Evolutionary conservation across 2,797 vertebrate genomes (phyloP).

Genomic region (Gallinago stenura): DNA sequence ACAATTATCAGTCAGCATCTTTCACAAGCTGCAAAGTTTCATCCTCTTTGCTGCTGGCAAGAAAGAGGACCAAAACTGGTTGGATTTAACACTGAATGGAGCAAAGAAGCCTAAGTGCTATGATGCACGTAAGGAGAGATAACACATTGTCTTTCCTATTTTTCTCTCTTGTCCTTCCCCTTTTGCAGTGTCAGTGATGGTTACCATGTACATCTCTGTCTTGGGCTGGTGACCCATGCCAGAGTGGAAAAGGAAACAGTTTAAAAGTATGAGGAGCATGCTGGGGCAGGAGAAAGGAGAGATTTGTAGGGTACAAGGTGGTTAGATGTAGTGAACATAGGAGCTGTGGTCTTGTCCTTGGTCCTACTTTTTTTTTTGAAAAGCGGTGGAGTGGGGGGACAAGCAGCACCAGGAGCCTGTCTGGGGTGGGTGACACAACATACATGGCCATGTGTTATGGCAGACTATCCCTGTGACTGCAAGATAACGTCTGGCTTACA

Average conservation of each 20-base stretch:
- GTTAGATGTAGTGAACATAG: not conserved
- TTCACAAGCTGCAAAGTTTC: not conserved
- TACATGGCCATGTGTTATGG: fast-evolving
- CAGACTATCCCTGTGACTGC: not conserved
- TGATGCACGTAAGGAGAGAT: not conserved
- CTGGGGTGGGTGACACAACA: not conserved
- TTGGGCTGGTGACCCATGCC: not conserved
- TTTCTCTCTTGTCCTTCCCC: not conserved
- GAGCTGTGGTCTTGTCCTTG: not conserved
- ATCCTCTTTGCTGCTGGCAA: not conserved
- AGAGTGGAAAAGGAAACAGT: not conserved
- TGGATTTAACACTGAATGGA: not conserved
- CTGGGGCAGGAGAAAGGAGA: not conserved
- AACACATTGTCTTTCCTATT: not conserved
- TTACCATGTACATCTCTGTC: not conserved
- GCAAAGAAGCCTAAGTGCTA: not conserved
- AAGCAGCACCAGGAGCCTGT: not conserved
- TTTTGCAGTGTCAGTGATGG: not conserved
- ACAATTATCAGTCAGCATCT: not conserved
- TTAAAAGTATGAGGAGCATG: not conserved
- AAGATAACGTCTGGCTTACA: not conserved
- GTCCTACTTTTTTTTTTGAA: not conserved
- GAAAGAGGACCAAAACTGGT: not conserved
- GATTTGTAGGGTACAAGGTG: not conserved
- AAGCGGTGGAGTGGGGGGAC: not conserved